Evolutionary conservation across 2,113 vertebrate genomes (phyloP).

Genomic region (Bubo scandiacus): DNA sequence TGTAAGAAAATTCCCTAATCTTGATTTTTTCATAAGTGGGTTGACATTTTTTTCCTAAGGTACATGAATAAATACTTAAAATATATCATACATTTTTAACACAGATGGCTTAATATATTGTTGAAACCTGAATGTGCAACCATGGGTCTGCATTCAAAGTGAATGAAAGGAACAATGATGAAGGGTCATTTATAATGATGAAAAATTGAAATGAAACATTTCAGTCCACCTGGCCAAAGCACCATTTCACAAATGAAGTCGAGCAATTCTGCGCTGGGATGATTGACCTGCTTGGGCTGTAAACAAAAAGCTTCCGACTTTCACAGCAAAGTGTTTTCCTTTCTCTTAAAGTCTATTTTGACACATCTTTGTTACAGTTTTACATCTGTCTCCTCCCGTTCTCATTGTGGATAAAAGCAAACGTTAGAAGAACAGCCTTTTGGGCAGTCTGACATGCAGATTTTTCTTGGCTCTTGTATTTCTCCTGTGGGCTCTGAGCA

Average conservation of each 20-base stretch:
- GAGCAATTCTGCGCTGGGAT: background rate
- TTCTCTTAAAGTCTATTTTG: background rate
- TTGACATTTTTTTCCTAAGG: background rate
- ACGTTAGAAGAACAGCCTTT: background rate
- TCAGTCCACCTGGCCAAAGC: background rate
- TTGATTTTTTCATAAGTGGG: background rate
- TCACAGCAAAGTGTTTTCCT: background rate
- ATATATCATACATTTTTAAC: background rate
- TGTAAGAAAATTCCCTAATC: background rate
- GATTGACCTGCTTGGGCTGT: background rate
- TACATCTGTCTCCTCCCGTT: background rate
- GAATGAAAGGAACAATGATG: background rate
- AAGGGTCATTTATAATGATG: background rate
- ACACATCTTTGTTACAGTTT: background rate
- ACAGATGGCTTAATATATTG: background rate
- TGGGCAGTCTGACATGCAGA: background rate
- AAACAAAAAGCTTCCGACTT: background rate
- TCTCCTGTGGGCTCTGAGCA: background rate
- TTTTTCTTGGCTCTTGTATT: background rate
- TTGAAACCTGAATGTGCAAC: background rate
- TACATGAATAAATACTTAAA: background rate
- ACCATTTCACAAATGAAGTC: background rate
- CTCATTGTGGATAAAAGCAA: background rate
- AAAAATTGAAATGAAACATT: background rate
- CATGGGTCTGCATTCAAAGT: background rate